phyloP scores from a whole-genome alignment of 2,888 invertebrate species.

The Phyto melanocephala region DNA sequence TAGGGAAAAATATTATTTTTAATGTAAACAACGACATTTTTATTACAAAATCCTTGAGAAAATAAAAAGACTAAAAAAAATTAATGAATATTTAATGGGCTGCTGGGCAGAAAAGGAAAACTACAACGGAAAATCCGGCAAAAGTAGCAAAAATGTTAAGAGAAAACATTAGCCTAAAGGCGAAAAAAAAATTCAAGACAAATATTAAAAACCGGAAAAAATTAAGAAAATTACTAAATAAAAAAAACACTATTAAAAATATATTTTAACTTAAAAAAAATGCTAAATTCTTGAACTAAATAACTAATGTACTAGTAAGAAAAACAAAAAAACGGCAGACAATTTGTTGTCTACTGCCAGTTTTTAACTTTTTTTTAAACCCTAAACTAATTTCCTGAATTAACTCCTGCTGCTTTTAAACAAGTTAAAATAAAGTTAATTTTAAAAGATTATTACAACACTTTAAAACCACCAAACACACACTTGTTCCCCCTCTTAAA shows the following conservation, averaged over 20 bases:
- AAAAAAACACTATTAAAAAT: background rate
- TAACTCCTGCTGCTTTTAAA: background rate
- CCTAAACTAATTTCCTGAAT: background rate
- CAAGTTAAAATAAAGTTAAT: constrained; percentile 70
- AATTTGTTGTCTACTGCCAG: too few relatives aligned
- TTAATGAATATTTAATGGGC: constrained; percentile 77
- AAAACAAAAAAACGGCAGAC: too few relatives aligned
- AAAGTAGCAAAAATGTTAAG: background rate
- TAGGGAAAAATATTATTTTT: constrained; percentile 51
- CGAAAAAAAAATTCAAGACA: background rate
- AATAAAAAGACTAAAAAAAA: constrained; percentile 23
- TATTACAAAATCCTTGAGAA: constrained; percentile 40
- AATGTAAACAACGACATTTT: constrained; percentile 62
- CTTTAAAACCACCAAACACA: constrained; percentile 37
- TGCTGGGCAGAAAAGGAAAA: background rate
- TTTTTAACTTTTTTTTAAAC: too few relatives aligned
- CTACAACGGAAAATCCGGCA: constrained; percentile 1
- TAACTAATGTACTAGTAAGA: too few relatives aligned
- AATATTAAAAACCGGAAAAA: background rate
- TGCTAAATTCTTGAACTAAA: too few relatives aligned
- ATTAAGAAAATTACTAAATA: background rate
- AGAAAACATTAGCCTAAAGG: background rate
- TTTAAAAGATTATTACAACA: constrained; percentile 65
- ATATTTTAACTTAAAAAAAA: too few relatives aligned
- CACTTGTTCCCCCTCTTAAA: background rate